Conservation (phyloP, 2,888 invertebrate genomes). For the Patella pellucida region DNA sequence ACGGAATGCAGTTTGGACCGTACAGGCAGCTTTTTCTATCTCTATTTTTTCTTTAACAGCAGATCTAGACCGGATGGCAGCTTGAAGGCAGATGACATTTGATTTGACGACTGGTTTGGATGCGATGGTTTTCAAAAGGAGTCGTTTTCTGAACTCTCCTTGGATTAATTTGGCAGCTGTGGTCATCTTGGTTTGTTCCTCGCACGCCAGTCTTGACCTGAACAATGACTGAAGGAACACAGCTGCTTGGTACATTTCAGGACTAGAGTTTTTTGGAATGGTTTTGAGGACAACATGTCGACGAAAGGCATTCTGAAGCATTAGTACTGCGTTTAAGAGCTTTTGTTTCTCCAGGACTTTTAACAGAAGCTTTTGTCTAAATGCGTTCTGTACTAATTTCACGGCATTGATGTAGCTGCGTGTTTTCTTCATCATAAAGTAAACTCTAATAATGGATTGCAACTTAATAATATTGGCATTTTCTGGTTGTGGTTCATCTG, state of each 20-base stretch:
- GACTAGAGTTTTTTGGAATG: not conserved
- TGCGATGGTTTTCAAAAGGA: not conserved
- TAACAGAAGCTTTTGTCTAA: not conserved
- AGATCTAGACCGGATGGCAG: too few species aligned
- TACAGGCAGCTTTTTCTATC: too few species aligned
- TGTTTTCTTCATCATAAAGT: not conserved
- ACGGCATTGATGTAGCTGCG: not conserved
- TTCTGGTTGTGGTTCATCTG: not conserved
- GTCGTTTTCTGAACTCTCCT: not conserved
- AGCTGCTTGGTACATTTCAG: not conserved
- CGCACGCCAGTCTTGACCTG: not conserved
- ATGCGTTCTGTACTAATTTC: not conserved
- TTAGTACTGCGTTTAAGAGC: not conserved
- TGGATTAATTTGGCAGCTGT: not conserved
- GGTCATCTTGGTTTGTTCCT: not conserved
- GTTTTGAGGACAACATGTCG: conserved; percentile 3
- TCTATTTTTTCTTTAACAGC: too few species aligned
- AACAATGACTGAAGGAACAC: not conserved
- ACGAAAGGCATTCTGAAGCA: conserved; percentile 4
- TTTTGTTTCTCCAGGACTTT: not conserved
- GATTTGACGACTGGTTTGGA: not conserved
- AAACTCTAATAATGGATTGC: too few species aligned
- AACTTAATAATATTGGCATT: too few species aligned
- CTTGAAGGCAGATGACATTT: not conserved
- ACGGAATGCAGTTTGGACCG: too few species aligned